Evolutionary conservation across 2,113 vertebrate genomes (phyloP), one percentile per base, ranked within the genome.

Genomic region (Archilochus colubris): DNA sequence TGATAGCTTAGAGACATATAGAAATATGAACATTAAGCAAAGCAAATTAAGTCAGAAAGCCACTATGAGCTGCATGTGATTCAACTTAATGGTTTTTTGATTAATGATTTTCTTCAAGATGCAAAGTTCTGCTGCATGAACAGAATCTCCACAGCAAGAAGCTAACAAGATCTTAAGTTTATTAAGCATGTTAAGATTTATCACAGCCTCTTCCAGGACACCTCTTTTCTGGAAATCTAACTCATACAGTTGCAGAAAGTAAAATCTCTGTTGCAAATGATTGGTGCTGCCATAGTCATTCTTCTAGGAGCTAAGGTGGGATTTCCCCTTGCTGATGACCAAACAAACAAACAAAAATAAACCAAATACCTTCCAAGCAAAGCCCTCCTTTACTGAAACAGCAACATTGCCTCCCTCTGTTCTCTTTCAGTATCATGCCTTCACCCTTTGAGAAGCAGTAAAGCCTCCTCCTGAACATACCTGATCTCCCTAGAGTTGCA

Each of bases 211-310:
- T 85, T 88, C 46, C 16, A 17, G 33, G 21, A 73, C 24, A 51
- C 7, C 5, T 85, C 50, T 85, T 77, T 69, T 73, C n/a, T 62
- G 69, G 57, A 72, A 72, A 77, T 46, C 18, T 48, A 61, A 38
- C 27, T 77, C 46, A 30, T 5, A 30, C 1, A 44, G 36, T 16
- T 77, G 21, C 24, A 82, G 36, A 55, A 23, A 53, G 17, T 21
- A 68, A 36, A 43, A 78, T 25, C 30, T 17, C 40, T 69, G 18
- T 78, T 74, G 59, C 17, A 55, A 64, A 33, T 27, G 20, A 77
- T n/a, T 0, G 0, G 40, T 2, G 1, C 16, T 28, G 44, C 23
- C 46, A 43, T 36, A 48, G 86, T 22, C 61, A 67, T 20, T 69
- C 12, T 30, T 54, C 16, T 27, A 54, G 20, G 74, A 82, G 51